phyloP scores from a whole-genome alignment of 2,797 vertebrate genomes.

The Protosalanx chinensis region DNA sequence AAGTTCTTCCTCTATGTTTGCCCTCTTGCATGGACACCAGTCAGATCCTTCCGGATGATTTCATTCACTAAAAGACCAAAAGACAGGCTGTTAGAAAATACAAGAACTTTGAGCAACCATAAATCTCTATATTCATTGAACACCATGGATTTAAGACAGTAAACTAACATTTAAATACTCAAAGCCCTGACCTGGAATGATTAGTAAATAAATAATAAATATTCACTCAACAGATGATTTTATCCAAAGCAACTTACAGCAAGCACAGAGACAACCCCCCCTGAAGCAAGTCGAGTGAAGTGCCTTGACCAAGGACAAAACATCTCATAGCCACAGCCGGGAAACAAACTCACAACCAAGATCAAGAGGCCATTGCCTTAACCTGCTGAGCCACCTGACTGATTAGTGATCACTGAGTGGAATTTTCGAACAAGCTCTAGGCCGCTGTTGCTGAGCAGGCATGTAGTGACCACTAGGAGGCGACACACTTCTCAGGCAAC shows the following conservation, averaged over 20 bases:
- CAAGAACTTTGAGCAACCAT: background rate
- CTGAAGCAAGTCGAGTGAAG: too few relatives aligned
- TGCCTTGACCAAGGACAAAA: too few relatives aligned
- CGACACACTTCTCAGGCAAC: constrained; percentile 34
- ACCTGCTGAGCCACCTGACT: too few relatives aligned
- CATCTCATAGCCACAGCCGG: too few relatives aligned
- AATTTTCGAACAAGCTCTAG: background rate
- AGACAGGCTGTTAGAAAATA: background rate
- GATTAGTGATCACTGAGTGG: background rate
- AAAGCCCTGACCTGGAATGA: too few relatives aligned
- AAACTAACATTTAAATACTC: background rate
- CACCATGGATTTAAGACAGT: background rate
- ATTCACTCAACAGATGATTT: too few relatives aligned
- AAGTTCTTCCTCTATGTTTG: constrained; percentile 83
- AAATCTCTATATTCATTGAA: background rate
- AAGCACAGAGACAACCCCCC: too few relatives aligned
- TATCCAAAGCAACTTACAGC: too few relatives aligned
- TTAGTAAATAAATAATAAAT: background rate
- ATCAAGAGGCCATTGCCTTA: too few relatives aligned
- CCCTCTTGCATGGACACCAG: constrained; percentile 85
- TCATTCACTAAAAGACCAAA: constrained; percentile 85
- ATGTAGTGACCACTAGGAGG: constrained; percentile 58
- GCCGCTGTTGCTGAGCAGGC: constrained; percentile 40
- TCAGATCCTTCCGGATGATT: constrained; percentile 99
- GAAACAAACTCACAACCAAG: too few relatives aligned